Base-by-base conservation (phyloP, 2,888 invertebrate species). In the Mythimna pallens region DNA sequence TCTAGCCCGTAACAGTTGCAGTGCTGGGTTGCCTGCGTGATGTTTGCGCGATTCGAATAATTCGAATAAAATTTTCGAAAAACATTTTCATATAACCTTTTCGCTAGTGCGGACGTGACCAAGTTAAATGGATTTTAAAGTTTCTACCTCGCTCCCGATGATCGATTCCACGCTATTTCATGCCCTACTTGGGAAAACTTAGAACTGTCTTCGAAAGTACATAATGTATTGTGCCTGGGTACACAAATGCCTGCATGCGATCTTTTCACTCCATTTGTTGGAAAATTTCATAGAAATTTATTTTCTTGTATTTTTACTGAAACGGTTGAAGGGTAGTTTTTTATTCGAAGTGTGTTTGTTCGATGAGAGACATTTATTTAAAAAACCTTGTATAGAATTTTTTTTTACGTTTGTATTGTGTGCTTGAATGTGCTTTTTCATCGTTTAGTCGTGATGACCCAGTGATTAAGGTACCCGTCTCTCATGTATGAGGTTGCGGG, bases 111-210 rank as follows among this genome's bases (percentile, higher is more conserved):
- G 59, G 70, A 72, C 78, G 72, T 76, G 83, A 72, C 68, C 71
- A 86, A 80, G 82, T 87, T 86, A 73, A 86, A 86, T 80, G 79
- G 78, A 81, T 73, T 86, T 75, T 80, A 75, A 78, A 86, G 83
- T 83, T 80, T 72, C 50, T 50, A 67, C 68, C 64, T 73, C 68
- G 71, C 64, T 63, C 55, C 25, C 68, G 62, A 66, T 78, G 81
- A 83, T 78, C 84, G 84, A 85, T 81, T 70, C 74, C 70, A 64
- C 43, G 76, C 76, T 64, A 75, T 81, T 74, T 72, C 70, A 36
- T 40, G 73, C 71, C 65, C 80, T 65, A 76, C 62, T 76, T 72
- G 67, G 20, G 63, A 52, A 74, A 76, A 83, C 69, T 81, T 83
- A 54, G 47, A 47, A 80, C 65, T 65, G 69, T 81, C 80, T 83